Conservation (phyloP, 1,140 invertebrate genomes). For the Yoshiicerus persimilis region DNA sequence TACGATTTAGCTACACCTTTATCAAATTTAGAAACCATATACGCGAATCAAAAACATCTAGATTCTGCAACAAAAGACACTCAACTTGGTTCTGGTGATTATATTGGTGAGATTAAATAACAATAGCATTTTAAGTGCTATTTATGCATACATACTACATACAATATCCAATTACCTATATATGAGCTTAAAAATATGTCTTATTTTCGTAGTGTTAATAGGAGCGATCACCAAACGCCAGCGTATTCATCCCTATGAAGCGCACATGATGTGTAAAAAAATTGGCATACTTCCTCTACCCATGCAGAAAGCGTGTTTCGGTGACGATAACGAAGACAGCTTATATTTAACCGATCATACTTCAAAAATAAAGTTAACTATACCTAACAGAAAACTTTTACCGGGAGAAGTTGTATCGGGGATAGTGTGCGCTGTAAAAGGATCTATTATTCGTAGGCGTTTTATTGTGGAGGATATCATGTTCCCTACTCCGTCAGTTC, state of each 20-base stretch:
- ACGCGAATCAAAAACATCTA: not conserved
- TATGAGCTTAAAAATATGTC: too few species aligned
- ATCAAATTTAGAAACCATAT: too few species aligned
- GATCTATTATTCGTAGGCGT: not conserved
- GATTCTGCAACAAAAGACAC: not conserved
- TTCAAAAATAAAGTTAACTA: not conserved
- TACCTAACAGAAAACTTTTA: not conserved
- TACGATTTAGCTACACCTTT: not conserved
- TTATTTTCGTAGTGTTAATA: not conserved
- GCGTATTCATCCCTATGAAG: not conserved
- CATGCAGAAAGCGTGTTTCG: not conserved
- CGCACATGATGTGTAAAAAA: not conserved
- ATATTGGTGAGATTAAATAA: too few species aligned
- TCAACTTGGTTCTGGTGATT: too few species aligned
- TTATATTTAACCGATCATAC: not conserved
- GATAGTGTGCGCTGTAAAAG: not conserved
- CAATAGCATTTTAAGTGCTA: too few species aligned
- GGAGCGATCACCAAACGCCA: not conserved
- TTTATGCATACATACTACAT: too few species aligned
- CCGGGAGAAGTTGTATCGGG: not conserved
- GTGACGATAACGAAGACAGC: not conserved
- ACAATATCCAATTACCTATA: too few species aligned
- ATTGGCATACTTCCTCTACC: not conserved
- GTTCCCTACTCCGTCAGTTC: not conserved
- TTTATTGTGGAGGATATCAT: not conserved